phyloP scores from a whole-genome alignment of 35 echinoderm and acorn worm genomes.

The Apostichopus californicus region DNA sequence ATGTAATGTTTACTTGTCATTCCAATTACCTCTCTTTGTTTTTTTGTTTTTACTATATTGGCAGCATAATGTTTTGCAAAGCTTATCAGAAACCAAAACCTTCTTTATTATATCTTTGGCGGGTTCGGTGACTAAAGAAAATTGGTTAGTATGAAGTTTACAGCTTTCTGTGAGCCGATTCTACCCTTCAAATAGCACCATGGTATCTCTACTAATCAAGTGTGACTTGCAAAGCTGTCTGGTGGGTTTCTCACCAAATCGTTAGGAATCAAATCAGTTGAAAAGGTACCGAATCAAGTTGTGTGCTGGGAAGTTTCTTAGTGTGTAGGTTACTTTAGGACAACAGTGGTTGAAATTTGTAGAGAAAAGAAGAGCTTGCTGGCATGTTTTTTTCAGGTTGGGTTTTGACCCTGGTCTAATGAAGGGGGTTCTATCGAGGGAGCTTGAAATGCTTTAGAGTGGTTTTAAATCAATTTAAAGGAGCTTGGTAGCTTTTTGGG shows the following conservation, averaged over 20 bases:
- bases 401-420: not conserved
- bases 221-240: not conserved
- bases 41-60: no score
- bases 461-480: slow-evolving; percentile 5
- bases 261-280: not conserved
- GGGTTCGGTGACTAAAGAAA: no score
- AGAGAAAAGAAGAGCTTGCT: not conserved
- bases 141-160: no score
- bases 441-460: not conserved
- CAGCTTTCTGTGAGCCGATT: no score
- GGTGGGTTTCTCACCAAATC: not conserved
- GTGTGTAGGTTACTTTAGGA: not conserved
- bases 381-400: not conserved
- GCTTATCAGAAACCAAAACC: no score
- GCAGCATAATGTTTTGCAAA: no score
- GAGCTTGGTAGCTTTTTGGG: not conserved
- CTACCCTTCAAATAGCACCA: no score
- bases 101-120: no score
- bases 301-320: not conserved
- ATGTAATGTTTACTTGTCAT: no score
- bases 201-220: not conserved
- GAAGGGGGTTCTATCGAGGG: not conserved
- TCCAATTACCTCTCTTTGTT: no score
- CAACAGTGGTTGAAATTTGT: not conserved
- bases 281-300: not conserved